phyloP scores from a whole-genome alignment of 2,797 vertebrate species.

The Aldrovandia affinis region DNA sequence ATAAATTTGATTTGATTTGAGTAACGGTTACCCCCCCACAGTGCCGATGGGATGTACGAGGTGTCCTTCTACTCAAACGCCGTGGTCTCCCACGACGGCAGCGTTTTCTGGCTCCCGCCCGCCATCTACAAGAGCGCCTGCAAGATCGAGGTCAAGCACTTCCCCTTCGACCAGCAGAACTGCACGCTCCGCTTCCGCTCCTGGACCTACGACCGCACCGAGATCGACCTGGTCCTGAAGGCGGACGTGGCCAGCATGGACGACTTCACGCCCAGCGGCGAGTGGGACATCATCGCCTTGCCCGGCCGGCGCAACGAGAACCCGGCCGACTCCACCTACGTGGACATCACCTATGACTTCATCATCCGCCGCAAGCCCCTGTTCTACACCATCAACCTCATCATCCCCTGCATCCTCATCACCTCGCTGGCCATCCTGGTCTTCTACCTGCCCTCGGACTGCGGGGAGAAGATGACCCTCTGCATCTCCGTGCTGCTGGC shows the following conservation, averaged over 20 bases:
- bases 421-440: conserved; percentile 93
- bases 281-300: conserved; percentile 95
- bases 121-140: conserved; percentile 98
- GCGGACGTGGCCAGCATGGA: conserved; percentile 93
- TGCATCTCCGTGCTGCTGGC: conserved; percentile 94
- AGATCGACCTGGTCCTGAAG: conserved; percentile 91
- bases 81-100: conserved; percentile 79
- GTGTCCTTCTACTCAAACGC: conserved; percentile 83
- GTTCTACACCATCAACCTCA: conserved; percentile 97
- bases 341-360: conserved; percentile 96
- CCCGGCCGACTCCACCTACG: conserved; percentile 87
- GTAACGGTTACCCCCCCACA: conserved; percentile 36
- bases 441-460: conserved; percentile 94
- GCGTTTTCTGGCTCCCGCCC: conserved; percentile 88
- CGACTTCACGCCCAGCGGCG: conserved; percentile 95
- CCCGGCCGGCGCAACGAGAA: conserved; percentile 92
- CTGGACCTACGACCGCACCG: conserved; percentile 95
- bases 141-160: conserved; percentile 96
- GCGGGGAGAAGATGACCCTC: conserved; percentile 95
- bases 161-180: conserved; percentile 96
- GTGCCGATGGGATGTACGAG: conserved; percentile 78
- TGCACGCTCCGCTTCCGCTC: conserved; percentile 95
- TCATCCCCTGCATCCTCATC: conserved; percentile 95
- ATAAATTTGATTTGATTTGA: neutral
- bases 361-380: conserved; percentile 94